Evolutionary conservation across 2,797 vertebrate species (phyloP), one percentile per base, ranked within the genome.

Genomic region (Sphenodon punctatus): DNA sequence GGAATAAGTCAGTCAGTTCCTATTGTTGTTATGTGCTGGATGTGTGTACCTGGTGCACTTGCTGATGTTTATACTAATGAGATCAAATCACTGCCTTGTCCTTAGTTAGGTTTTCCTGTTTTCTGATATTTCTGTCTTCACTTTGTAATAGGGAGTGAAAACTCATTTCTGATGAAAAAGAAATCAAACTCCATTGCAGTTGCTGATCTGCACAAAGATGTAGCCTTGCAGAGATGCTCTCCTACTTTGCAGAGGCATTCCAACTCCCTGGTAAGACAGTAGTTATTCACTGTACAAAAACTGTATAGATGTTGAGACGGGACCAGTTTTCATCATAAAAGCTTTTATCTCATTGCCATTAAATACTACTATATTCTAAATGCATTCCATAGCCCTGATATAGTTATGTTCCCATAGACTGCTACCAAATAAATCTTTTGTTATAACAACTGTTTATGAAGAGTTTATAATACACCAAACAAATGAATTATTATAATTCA

Each of bases 131-230:
- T 75, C 2, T 86, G 65, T 53, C 30, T 74, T 10, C 45, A 22
- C 36, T 84, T 75, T 68, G 10, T 86, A 81, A 79, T 67, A 99
- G 98, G 97, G 76, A 98, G 97, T 78, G 98, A 98, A 88, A 94
- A 96, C 3, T 87, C 96, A 55, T 85, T 93, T 32, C 91, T 95
- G 9, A 75, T 84, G 61, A 93, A 96, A 84, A 97, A 91, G 87
- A 96, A 96, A 87, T 91, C 94, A 1, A 96, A 89, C 63, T 97
- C 96, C 36, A 94, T 96, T 75, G 96, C 94, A 0, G 87, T 94
- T n/a, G 96, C 96, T 53, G 97, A 98, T 73, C 82, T 97, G 80
- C 90, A 91, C 16, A 95, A 82, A 19, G 96, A 95, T 20, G 85
- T 90, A 17, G 73, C 78, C 6, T 93, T 85, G 22, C 94, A 90